These are phyloP conservation scores for Pluvialis apricaria DNA, from an alignment of 2,113 vertebrate genomes.

Conservation along the genomic window DNA sequence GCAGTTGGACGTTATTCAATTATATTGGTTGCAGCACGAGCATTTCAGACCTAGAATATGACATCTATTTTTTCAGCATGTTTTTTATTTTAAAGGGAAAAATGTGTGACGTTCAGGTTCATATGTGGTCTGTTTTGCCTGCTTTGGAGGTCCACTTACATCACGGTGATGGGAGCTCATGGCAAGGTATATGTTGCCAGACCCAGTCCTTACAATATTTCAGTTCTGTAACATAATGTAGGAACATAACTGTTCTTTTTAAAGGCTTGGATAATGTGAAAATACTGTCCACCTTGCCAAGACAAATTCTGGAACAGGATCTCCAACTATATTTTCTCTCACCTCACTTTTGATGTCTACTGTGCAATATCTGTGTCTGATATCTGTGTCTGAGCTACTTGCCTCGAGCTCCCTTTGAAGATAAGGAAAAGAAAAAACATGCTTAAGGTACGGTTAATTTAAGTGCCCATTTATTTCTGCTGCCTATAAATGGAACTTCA, in stretches of 20 bases:
- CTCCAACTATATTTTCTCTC: background rate
- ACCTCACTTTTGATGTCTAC: background rate
- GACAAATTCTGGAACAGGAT: background rate
- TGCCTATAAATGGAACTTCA: background rate
- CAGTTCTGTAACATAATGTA: background rate
- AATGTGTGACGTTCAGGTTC: background rate
- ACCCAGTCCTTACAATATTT: background rate
- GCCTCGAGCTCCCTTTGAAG: background rate
- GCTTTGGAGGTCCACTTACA: background rate
- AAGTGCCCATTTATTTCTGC: background rate
- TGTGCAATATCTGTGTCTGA: background rate
- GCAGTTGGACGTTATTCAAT: background rate
- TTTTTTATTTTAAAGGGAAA: background rate
- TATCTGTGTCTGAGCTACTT: background rate
- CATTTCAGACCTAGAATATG: background rate
- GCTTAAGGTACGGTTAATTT: background rate
- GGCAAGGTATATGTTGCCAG: background rate
- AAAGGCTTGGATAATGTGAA: background rate
- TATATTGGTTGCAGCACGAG: background rate
- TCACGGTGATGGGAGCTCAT: accelerated
- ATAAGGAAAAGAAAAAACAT: background rate
- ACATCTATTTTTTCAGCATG: background rate
- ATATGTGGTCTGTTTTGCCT: background rate
- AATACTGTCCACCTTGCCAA: background rate
- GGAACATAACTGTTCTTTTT: background rate